Evolutionary conservation across 1,140 invertebrate species (phyloP).

Genomic region (Oreohelix idahoensis): DNA sequence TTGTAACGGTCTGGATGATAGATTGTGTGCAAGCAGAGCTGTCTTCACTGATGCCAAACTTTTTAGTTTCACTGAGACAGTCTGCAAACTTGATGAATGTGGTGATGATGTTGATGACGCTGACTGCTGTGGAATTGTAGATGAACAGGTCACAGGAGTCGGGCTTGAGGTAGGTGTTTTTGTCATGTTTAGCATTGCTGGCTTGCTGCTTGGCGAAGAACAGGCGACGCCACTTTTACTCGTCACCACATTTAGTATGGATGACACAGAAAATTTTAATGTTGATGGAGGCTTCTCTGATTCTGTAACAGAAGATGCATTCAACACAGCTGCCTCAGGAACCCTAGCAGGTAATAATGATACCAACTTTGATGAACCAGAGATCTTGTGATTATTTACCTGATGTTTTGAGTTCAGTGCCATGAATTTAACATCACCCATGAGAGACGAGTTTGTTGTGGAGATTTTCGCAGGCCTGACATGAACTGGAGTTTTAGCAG

Average conservation of each 20-base stretch:
- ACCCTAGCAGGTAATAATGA: background rate
- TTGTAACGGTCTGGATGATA: background rate
- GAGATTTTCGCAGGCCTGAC: constrained; percentile 28
- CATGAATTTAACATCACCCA: background rate
- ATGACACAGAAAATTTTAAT: background rate
- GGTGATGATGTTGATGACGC: background rate
- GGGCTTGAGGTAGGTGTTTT: too few relatives aligned
- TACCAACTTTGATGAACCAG: too few relatives aligned
- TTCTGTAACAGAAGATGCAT: background rate
- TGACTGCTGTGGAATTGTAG: too few relatives aligned
- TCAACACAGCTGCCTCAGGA: background rate
- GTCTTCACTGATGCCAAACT: background rate
- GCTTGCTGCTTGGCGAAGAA: too few relatives aligned
- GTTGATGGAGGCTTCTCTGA: background rate
- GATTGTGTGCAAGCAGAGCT: background rate
- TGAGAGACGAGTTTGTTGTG: background rate
- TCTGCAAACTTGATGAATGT: background rate
- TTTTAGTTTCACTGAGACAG: background rate
- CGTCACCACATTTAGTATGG: background rate
- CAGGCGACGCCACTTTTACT: background rate
- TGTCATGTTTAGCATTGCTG: too few relatives aligned
- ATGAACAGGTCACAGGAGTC: too few relatives aligned
- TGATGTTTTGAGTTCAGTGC: background rate
- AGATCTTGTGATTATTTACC: too few relatives aligned
- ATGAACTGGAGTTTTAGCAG: constrained; percentile 5